phyloP scores from a whole-genome alignment of 2,797 vertebrate species.

The Cryptoprocta ferox region DNA sequence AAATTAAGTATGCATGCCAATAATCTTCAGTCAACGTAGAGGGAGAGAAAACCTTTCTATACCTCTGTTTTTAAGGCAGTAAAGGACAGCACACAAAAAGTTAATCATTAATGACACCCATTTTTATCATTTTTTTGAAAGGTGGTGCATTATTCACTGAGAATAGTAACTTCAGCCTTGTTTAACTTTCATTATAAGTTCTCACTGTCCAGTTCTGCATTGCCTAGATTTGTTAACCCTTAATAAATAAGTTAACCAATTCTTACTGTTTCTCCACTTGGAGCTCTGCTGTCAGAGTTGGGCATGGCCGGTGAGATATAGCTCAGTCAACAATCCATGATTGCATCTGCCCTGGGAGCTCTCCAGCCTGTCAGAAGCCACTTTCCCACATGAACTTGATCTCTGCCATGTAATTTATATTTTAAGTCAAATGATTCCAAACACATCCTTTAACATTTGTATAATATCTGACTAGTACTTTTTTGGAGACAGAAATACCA shows the following conservation, averaged over 20 bases:
- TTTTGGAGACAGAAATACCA: background rate
- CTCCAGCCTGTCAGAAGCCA: too few species aligned
- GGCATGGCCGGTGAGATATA: accelerated
- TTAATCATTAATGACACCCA: background rate
- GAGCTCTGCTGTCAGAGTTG: background rate
- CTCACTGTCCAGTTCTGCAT: background rate
- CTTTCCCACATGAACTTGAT: background rate
- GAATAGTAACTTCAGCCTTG: background rate
- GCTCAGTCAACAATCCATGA: background rate
- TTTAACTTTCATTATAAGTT: background rate
- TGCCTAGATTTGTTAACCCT: background rate
- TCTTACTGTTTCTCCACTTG: background rate
- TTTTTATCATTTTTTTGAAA: background rate
- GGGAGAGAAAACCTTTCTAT: background rate
- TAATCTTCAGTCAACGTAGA: background rate
- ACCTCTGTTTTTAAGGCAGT: background rate
- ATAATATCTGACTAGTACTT: background rate
- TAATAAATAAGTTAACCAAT: background rate
- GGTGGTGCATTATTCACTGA: background rate
- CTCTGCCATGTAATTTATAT: background rate
- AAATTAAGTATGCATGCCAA: background rate
- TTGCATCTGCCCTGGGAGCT: background rate
- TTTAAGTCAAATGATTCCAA: background rate
- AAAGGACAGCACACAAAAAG: background rate
- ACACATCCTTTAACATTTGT: background rate